Evolutionary conservation across 2,797 vertebrate species (phyloP).

Genomic region (Coreius guichenoti): DNA sequence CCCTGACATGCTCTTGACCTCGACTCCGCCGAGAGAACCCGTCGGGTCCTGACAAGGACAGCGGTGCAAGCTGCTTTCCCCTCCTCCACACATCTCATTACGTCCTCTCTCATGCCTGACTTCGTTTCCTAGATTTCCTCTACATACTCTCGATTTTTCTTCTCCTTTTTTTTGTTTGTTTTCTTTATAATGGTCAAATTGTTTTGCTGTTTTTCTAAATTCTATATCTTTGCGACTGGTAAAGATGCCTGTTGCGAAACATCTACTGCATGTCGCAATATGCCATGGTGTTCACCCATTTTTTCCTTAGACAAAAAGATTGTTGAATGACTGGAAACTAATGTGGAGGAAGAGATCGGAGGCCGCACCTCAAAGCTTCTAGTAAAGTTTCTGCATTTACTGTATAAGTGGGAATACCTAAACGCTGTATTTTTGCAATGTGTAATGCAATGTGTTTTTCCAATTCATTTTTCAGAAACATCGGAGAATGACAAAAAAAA

Average conservation of each 20-base stretch:
- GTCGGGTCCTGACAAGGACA: slow-evolving; percentile 27
- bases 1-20: slow-evolving; percentile 35
- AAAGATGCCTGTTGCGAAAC: not conserved
- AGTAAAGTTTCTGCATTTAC: not conserved
- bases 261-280: not conserved
- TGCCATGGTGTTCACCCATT: not conserved
- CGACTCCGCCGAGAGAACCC: not conserved
- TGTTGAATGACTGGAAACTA: not conserved
- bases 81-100: slow-evolving; percentile 18
- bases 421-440: not conserved
- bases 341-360: not conserved
- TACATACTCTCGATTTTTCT: not conserved
- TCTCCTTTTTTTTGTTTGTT: not conserved
- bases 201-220: slow-evolving; percentile 6
- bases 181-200: slow-evolving; percentile 4
- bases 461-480: not conserved
- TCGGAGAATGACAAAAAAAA: not conserved
- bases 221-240: not conserved
- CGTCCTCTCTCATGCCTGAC: not conserved
- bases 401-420: not conserved
- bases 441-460: not conserved
- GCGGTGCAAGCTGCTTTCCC: slow-evolving; percentile 3
- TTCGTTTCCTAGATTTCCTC: not conserved
- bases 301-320: not conserved
- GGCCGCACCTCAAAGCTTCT: not conserved